Conservation (phyloP, 2,113 vertebrate genomes). For the Aphyosemion australe region DNA sequence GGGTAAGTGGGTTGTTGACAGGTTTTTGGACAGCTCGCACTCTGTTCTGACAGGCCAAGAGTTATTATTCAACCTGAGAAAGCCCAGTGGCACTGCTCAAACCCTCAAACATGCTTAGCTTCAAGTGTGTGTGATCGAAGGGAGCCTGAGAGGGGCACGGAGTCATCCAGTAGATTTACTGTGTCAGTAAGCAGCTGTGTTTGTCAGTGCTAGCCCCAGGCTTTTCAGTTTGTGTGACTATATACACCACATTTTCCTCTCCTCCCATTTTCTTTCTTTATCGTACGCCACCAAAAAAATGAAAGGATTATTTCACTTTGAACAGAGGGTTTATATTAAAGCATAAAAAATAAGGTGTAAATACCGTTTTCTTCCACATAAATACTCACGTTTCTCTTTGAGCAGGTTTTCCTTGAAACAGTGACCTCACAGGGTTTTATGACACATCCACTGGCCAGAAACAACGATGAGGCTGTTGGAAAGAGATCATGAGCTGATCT, state of each 20-base stretch:
- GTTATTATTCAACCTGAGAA: slow-evolving; percentile 77
- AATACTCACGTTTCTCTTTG: not conserved
- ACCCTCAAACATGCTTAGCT: slow-evolving; percentile 58
- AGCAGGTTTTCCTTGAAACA: not conserved
- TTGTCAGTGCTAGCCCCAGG: slow-evolving; percentile 64
- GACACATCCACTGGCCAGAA: not conserved
- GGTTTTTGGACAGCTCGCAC: slow-evolving; percentile 70
- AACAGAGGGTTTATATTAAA: not conserved
- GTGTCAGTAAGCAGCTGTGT: slow-evolving; percentile 75
- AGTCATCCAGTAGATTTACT: slow-evolving; percentile 71
- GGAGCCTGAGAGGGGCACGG: slow-evolving; percentile 52
- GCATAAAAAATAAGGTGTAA: not conserved
- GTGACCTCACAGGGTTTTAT: not conserved
- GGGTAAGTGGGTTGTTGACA: slow-evolving; percentile 77
- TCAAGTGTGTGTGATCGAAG: slow-evolving; percentile 46
- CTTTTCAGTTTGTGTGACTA: slow-evolving; percentile 58
- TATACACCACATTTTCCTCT: slow-evolving; percentile 31
- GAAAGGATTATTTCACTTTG: not conserved
- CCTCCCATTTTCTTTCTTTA: slow-evolving; percentile 29
- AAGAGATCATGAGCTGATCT: slow-evolving; percentile 24
- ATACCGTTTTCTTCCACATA: not conserved
- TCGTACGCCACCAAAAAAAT: not conserved
- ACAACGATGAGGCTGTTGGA: slow-evolving; percentile 22
- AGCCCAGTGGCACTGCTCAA: slow-evolving; percentile 66
- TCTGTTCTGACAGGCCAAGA: slow-evolving; percentile 69